Base-by-base conservation (phyloP, 1,140 invertebrate genomes). In the Sminthurides bifidus region DNA sequence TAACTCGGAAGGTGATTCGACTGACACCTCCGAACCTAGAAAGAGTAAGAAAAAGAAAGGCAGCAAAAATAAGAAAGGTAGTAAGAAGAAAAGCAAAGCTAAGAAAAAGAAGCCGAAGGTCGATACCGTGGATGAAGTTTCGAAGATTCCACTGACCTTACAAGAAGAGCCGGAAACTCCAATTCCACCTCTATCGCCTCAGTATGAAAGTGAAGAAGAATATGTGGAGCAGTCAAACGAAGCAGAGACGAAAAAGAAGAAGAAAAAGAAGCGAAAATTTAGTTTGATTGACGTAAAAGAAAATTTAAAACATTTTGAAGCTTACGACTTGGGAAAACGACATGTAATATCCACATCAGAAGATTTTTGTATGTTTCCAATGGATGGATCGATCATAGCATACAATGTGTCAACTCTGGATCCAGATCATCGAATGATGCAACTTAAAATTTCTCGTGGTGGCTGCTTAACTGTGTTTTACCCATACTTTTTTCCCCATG, bases 271-370 rank as follows among this genome's bases (percentile, higher is more conserved):
- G n/a, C 30, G 21, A 33, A 44, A 43, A 45, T 46, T 54, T 27
- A 33, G 26, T 17, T 45, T 54, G 33, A 33, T 19, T 10, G 52
- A 29, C 14, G 26, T 30, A 35, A 33, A 6, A 43, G n/a, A 53
- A 41, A 30, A 29, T 27, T 10, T 10, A 19, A 43, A 51, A 26
- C 14, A 27, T 15, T 60, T 60, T 31, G 30, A 55, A 2, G 50
- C 41, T 19, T 60, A 60, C 26, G 58, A 60, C 27, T 27, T 60
- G 6, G 58, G 58, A 19, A 60, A 60, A 33, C 53, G 54, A n/a
- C 29, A 51, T 17, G 19, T 48, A 4, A 40, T 56, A 23, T 26
- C 44, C n/a, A 49, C 48, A 0, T 43, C 49, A 3, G 54, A 60
- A 21, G 50, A 49, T 29, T 56, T 27, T 29, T 43, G 52, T 15